Base-by-base conservation (phyloP, 2,888 invertebrate species). In the Tinea pellionella region DNA sequence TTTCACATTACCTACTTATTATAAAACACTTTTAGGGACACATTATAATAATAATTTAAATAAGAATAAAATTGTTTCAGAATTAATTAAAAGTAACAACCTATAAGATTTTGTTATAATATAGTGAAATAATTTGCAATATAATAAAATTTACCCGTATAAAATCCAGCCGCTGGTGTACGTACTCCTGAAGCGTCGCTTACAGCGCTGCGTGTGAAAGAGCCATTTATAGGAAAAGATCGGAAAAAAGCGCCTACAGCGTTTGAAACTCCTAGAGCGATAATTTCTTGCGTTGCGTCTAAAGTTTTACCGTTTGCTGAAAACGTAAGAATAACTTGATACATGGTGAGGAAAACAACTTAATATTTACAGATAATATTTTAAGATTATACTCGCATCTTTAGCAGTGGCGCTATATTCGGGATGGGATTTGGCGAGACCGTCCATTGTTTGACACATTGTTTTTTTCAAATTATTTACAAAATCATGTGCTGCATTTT, bases 281-380 rank as follows among this genome's bases (percentile, higher is more conserved):
- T 78, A 78, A 95, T 91, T 83, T 95, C 95, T 80, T 95, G 95
- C 43, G 93, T 93, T 8, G 94, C 93, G 69, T 94, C 92, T 69
- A 95, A 80, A 24, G 89, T 87, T 70, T 89, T 89, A n/a, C 92
- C 92, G 68, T 87, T 87, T n/a, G 91, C 92, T 92, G 77, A 63
- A 74, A n/a, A 81, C 62, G 9, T 29, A 32, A 32, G 3, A 51
- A 53, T 53, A 53, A 47, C 12, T 15, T 15, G 30, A 51, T 57
- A 16, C 37, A 9, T 37, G 37, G n/a, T 37, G 37, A 37, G 9
- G 37, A 37, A 37, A 37, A 9, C 2, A 9, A n/a, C n/a, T 6
- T 41, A 42, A 30, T 32, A 53, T 41, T 60, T 55, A 32, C 12
- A 13, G 3, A 13, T 29, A 24, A 3, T 24, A 24, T 24, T 24